A percentile compares a stretch with the other conserved stretches of the same genome.
Evolutionary conservation across 2,888 invertebrate species (phyloP).

Genomic region (Caenorhabditis japonica): DNA sequence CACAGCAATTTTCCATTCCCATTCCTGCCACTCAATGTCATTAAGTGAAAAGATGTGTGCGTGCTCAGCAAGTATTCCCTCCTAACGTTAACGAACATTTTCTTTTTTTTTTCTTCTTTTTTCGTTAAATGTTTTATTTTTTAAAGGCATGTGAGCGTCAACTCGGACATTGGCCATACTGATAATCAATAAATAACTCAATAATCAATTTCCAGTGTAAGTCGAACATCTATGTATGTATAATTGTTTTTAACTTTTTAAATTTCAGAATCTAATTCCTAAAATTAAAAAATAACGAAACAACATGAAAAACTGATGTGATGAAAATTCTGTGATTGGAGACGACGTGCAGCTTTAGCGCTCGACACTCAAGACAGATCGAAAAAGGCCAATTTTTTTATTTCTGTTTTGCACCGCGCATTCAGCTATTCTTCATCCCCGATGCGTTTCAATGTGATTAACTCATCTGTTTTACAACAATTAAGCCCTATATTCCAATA

Average conservation of each 20-base stretch:
- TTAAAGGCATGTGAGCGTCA: no score
- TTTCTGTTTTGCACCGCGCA: conserved; percentile 4
- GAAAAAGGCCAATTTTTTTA: no score
- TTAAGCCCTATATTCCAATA: background rate
- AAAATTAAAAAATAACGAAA: no score
- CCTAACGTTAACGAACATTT: conserved; percentile 26
- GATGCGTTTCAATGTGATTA: conserved; percentile 60
- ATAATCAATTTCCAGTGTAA: conserved; percentile 1
- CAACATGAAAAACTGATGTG: conserved; percentile 55
- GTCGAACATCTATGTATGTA: no score
- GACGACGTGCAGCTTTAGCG: conserved; percentile 61
- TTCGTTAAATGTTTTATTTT: no score
- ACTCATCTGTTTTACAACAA: conserved; percentile 53
- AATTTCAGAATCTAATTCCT: conserved; percentile 14
- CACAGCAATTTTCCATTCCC: background rate
- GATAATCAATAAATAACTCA: background rate
- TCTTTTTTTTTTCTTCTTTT: conserved; percentile 2
- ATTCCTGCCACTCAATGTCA: conserved; percentile 16
- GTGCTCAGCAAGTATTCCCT: conserved; percentile 42
- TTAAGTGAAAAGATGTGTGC: conserved; percentile 16
- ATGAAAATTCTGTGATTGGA: conserved; percentile 65
- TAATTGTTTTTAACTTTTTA: no score
- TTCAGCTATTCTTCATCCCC: conserved; percentile 57
- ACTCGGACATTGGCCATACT: background rate
- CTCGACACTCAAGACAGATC: no score